A percentile compares a stretch with the other conserved stretches of the same genome.
Conservation (phyloP, 2,888 invertebrate species). For the Flexamia atlantica region DNA sequence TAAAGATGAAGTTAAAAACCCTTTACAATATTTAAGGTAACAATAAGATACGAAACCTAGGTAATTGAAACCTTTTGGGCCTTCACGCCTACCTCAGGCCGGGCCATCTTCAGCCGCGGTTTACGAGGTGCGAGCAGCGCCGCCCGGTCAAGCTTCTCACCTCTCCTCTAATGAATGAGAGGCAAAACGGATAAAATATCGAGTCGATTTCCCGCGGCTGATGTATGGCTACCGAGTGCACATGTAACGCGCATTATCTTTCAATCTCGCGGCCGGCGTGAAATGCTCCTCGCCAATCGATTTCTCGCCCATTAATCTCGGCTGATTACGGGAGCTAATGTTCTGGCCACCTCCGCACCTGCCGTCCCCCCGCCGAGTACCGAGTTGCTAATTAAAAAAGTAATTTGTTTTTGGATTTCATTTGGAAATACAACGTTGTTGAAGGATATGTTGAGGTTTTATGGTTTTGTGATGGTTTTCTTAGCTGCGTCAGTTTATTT, state of each 20-base stretch:
- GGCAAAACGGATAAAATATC: constrained; percentile 49
- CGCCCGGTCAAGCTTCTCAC: constrained; percentile 3
- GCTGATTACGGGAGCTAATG: constrained; percentile 52
- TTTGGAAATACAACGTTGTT: neutral
- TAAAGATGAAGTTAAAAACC: no score
- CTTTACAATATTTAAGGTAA: no score
- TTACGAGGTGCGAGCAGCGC: constrained; percentile 2
- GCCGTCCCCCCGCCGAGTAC: neutral
- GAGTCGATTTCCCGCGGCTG: constrained; percentile 50
- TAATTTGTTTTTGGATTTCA: neutral
- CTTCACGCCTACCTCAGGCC: no score
- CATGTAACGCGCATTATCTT: constrained; percentile 59
- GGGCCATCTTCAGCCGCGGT: neutral
- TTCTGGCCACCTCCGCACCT: neutral
- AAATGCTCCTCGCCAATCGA: constrained; percentile 57
- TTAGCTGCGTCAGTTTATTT: no score
- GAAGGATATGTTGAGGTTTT: no score
- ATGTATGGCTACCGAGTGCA: constrained; percentile 48
- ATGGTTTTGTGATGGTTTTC: no score
- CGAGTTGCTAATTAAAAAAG: neutral
- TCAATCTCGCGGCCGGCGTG: constrained; percentile 49
- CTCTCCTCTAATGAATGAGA: constrained; percentile 40
- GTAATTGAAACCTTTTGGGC: no score
- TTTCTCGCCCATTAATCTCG: constrained; percentile 47
- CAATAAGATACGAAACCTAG: no score